Evolutionary conservation across 2,888 invertebrate species (phyloP).

Genomic region (Thelaira solivaga): DNA sequence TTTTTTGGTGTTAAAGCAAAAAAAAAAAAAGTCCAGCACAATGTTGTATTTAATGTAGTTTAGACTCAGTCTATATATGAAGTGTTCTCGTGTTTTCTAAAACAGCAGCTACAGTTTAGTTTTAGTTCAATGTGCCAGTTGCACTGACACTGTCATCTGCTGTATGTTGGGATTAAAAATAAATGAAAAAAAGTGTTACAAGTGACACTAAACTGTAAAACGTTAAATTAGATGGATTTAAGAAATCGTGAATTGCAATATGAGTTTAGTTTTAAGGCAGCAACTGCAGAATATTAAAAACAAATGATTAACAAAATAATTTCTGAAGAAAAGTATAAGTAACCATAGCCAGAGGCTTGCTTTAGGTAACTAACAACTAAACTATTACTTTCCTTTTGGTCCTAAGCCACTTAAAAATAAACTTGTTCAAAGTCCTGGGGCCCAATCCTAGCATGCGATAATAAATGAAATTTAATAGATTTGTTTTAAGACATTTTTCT

Average conservation of each 20-base stretch:
- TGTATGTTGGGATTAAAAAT: slow-evolving; percentile 26
- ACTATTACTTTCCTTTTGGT: no score
- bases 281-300: no score
- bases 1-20: slow-evolving; percentile 19
- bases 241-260: not conserved
- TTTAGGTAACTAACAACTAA: no score
- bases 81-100: not conserved
- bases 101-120: not conserved
- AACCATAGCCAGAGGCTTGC: no score
- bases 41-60: slow-evolving; percentile 13
- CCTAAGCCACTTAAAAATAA: no score
- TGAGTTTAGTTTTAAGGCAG: not conserved
- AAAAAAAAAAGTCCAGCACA: slow-evolving; percentile 21
- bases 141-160: slow-evolving; percentile 40
- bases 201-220: slow-evolving; percentile 39
- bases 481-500: no score
- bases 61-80: not conserved
- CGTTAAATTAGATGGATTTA: slow-evolving; percentile 7
- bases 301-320: no score
- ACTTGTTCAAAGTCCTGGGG: no score
- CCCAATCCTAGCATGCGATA: no score
- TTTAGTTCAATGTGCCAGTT: slow-evolving; percentile 43
- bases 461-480: no score
- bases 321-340: no score
- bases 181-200: slow-evolving; percentile 44